These are phyloP conservation scores for Clarias platycephalus DNA, from an alignment of 2,797 vertebrate genomes.

Conservation along the genomic window DNA sequence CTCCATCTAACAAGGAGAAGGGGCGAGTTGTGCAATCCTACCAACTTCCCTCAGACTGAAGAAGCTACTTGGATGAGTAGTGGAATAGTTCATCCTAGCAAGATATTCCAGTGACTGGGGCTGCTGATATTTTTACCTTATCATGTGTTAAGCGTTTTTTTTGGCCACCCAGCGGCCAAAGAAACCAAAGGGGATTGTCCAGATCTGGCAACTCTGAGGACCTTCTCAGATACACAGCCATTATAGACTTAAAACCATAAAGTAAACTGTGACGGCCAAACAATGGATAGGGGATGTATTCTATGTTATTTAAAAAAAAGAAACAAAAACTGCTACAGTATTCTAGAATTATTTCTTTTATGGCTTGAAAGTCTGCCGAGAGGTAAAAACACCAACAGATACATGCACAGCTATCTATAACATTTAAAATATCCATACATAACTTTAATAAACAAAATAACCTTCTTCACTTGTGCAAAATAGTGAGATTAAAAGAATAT, in stretches of 20 bases:
- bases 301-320: neutral
- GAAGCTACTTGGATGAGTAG: too few relatives aligned
- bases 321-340: neutral
- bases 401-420: constrained; percentile 60
- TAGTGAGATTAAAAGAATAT: neutral
- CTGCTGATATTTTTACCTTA: constrained; percentile 68
- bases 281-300: constrained; percentile 21
- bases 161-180: constrained; percentile 48
- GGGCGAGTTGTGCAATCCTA: too few relatives aligned
- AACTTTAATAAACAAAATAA: constrained; percentile 32
- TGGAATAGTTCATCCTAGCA: too few relatives aligned
- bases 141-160: constrained; percentile 64
- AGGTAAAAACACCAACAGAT: constrained; percentile 30
- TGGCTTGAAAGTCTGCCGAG: constrained; percentile 22
- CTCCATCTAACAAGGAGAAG: too few relatives aligned
- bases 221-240: constrained; percentile 45
- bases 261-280: constrained; percentile 57
- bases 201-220: constrained; percentile 54
- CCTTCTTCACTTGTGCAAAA: constrained; percentile 2
- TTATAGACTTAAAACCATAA: constrained; percentile 54
- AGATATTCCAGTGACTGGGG: constrained; percentile 28
- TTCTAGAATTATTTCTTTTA: neutral
- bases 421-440: constrained; percentile 45
- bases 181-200: constrained; percentile 52
- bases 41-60: too few relatives aligned